phyloP scores from a whole-genome alignment of 2,113 vertebrate genomes.

The Gavia stellata region DNA sequence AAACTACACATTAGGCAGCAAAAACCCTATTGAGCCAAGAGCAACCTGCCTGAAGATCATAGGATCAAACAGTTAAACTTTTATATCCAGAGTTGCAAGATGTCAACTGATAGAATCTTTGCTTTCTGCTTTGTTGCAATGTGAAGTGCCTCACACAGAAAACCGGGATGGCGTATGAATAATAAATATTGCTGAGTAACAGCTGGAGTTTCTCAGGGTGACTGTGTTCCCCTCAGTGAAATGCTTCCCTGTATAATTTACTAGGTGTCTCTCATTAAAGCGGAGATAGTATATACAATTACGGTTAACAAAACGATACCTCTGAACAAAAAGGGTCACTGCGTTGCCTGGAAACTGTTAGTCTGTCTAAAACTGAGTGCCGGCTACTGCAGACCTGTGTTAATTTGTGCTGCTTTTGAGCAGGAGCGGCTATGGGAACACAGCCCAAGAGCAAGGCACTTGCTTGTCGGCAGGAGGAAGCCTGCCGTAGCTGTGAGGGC shows the following conservation, averaged over 20 bases:
- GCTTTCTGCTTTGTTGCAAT: background rate
- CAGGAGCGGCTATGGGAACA: background rate
- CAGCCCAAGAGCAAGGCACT: background rate
- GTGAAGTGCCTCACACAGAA: background rate
- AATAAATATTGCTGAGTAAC: constrained; percentile 36
- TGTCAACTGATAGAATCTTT: background rate
- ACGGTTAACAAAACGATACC: constrained; percentile 1
- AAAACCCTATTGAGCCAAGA: background rate
- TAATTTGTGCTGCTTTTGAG: constrained; percentile 67
- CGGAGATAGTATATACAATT: constrained; percentile 1
- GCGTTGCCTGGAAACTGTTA: constrained; percentile 62
- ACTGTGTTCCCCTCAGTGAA: background rate
- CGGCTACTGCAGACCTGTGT: background rate
- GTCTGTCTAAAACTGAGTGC: background rate
- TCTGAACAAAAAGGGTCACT: constrained; percentile 35
- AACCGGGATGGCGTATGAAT: background rate
- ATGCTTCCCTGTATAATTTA: constrained; percentile 49
- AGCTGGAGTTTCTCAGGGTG: constrained; percentile 28
- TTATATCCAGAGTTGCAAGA: background rate
- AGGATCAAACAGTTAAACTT: background rate
- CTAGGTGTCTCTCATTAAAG: constrained; percentile 22
- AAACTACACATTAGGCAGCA: background rate
- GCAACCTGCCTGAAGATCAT: background rate
- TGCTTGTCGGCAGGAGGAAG: background rate
- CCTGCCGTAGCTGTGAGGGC: background rate